Base-by-base conservation (phyloP, 2,113 vertebrate genomes). In the Cettia cetti region DNA sequence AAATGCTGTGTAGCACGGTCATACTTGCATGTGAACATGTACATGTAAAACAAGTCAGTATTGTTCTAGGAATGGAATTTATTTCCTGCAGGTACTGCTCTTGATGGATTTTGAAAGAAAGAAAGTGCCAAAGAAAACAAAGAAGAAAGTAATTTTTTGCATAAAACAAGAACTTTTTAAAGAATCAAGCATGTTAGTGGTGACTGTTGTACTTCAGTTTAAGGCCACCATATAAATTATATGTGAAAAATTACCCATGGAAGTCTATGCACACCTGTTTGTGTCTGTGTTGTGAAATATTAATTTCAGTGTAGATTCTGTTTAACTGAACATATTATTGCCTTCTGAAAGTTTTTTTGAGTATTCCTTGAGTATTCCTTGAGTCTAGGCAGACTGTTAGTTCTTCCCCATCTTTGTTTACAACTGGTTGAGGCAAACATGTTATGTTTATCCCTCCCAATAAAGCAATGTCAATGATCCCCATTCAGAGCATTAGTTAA, bases 221-320 rank as follows among this genome's bases (percentile, higher is more conserved):
- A 59, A 82, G 69, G 90, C 39, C 37, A 92, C 50, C 40, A 35
- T 23, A 52, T 47, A 57, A 79, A 94, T 94, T 87, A 49, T 76
- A 68, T 93, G 65, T 66, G 57, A 90, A 78, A 77, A 96, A 64
- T 92, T 92, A 78, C 11, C 92, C 79, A 57, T 24, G 20, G 20
- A 92, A 52, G 23, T 14, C 50, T 94, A 72, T 82, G 17, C 31
- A 85, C 42, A 76, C 57, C 74, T 95, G 31, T 54, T 77, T 82
- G 6, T 49, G 45, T 87, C 61, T 86, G 33, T 31, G 10, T 11
- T 63, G 37, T 45, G 53, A 83, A 93, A 86, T 85, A 83, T 12
- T 40, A 2, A 74, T 78, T 85, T 81, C 78, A 82, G 15, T 39
- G 6, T 69, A 78, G 19, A 60, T 90, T 86, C 59, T 95, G 42